Evolutionary conservation across 2,888 invertebrate species (phyloP).

Genomic region (Brachylomia viminalis): DNA sequence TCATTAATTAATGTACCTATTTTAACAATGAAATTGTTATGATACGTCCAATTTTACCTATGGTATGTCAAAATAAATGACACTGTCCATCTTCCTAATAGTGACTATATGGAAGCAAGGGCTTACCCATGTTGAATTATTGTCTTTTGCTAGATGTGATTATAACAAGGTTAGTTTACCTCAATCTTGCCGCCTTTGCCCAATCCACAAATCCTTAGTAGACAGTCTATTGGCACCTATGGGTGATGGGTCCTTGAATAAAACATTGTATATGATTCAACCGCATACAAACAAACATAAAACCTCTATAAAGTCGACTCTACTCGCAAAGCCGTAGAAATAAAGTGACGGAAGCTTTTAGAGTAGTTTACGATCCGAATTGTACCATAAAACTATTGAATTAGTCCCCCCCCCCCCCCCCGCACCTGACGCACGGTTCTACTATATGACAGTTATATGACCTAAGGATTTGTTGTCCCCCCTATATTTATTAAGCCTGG

Average conservation of each 20-base stretch:
- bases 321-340: constrained; percentile 57
- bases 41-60: not conserved
- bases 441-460: constrained; percentile 64
- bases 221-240: not conserved
- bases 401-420: constrained; percentile 48
- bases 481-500: constrained; percentile 45
- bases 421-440: constrained; percentile 21
- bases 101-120: not conserved
- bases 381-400: constrained; percentile 64
- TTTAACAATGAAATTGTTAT: not conserved
- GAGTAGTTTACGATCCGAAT: constrained; percentile 64
- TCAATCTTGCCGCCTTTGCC: not conserved
- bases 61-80: constrained; percentile 2
- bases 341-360: constrained; percentile 64
- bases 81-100: not conserved
- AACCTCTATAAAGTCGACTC: constrained; percentile 27
- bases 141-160: constrained; percentile 14
- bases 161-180: constrained; percentile 5
- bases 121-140: constrained; percentile 24
- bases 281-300: constrained; percentile 25
- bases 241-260: too few species aligned
- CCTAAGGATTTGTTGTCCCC: constrained; percentile 48
- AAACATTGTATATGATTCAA: constrained; percentile 48
- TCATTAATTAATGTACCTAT: not conserved
- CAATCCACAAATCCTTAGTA: constrained; percentile 2